Base-by-base conservation (phyloP, 2,888 invertebrate species). In the Lordiphosa fenestrarum region DNA sequence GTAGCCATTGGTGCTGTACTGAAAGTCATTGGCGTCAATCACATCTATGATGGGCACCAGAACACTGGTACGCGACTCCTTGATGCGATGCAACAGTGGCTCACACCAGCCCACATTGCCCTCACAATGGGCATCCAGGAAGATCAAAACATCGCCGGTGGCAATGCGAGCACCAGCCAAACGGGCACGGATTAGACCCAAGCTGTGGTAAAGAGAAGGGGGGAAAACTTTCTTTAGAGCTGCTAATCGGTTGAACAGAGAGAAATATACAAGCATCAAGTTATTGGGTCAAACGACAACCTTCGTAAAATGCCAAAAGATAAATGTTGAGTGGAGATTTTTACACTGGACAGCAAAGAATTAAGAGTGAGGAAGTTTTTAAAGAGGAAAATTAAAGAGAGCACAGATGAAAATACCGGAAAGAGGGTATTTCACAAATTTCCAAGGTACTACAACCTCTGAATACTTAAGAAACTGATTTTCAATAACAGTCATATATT, bases 31-130 rank as follows among this genome's bases (percentile, higher is more conserved):
- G 6, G 90, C 94, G 88, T 95, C 95, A 75, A 99, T 97, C 54
- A 96, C 95, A 90, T 99, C 99, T 71, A 99, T 99, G 75, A 98
- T 96, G 42, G 99, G 99, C 78, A 97, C 96, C 52, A 97, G 91
- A 6, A 98, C 95, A 7, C 95, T 94, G 25, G 92, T 93, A 0
- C 93, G 91, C 33, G 95, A 93, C 71, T 96, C 93, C 89, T 95
- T 94, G 85, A 98, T 95, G 52, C 98, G 91, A 68, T 95, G 93
- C 70, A 98, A 91, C 51, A 98, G 90, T 0, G 99, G 99, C 86
- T 98, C 95, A 64, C 98, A 91, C 96, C 97, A 97, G 74, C 94
- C 92, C 38, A 90, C 89, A 64, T 93, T 94, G 3, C 92, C 93
- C 91, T 98, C 98, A 90, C 97, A 97, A 89, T 98, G 98, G 1